These are phyloP conservation scores for Tanaodytes sp. DNA, from an alignment of 2,888 invertebrate species.

Conservation along the genomic window DNA sequence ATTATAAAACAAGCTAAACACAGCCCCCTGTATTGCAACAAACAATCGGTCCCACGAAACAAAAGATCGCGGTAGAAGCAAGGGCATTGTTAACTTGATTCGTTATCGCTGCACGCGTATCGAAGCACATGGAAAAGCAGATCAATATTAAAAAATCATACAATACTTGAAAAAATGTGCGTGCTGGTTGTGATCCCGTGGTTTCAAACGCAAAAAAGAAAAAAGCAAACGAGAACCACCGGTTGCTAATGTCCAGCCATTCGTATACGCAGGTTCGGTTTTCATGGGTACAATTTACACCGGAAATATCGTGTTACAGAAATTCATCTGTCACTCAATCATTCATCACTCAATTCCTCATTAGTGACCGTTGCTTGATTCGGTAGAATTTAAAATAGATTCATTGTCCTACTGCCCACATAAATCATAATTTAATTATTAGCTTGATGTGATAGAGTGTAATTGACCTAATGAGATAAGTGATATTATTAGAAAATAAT, in stretches of 20 bases:
- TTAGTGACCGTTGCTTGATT: too few species aligned
- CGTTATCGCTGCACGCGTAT: slow-evolving; percentile 19
- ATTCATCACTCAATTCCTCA: too few species aligned
- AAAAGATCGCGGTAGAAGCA: slow-evolving; percentile 16
- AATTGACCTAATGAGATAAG: too few species aligned
- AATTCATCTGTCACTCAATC: too few species aligned
- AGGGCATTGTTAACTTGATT: slow-evolving; percentile 32
- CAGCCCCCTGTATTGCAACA: slow-evolving; percentile 19
- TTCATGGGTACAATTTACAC: slow-evolving; percentile 36
- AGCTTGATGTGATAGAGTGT: too few species aligned
- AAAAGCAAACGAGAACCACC: slow-evolving; percentile 39
- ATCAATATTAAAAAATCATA: slow-evolving; percentile 39
- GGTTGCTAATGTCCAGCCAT: slow-evolving; percentile 32
- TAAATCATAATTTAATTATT: too few species aligned
- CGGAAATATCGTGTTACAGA: slow-evolving; percentile 6
- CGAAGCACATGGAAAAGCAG: slow-evolving; percentile 6
- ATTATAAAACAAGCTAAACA: slow-evolving; percentile 13
- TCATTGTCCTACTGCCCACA: too few species aligned
- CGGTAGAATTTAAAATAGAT: too few species aligned
- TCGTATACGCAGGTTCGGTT: slow-evolving; percentile 4
- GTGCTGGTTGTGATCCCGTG: slow-evolving; percentile 16
- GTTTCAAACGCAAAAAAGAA: slow-evolving; percentile 23
- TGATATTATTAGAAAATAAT: too few species aligned
- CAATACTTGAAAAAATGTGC: slow-evolving; percentile 39
- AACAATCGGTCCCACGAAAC: slow-evolving; percentile 14